These are phyloP conservation scores for Hoplodrina blanda DNA, from an alignment of 2,888 invertebrate species.

Conservation along the genomic window DNA sequence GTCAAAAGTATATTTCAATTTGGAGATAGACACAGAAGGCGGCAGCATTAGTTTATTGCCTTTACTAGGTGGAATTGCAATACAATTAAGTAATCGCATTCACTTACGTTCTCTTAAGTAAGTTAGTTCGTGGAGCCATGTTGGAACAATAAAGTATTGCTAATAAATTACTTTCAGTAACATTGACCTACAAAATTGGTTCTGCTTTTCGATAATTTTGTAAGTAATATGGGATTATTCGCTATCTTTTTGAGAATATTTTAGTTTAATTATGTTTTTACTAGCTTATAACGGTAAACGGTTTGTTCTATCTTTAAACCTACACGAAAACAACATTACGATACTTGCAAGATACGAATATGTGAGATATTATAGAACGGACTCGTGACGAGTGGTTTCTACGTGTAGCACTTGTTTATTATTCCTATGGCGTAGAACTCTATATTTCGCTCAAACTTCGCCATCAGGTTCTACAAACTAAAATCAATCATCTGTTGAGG, in stretches of 20 bases:
- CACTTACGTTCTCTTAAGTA: slow-evolving; percentile 40
- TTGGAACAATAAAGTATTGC: slow-evolving; percentile 41
- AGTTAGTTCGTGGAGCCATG: slow-evolving; percentile 35
- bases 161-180: slow-evolving; percentile 46
- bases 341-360: not conserved
- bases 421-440: slow-evolving; percentile 43
- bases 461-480: slow-evolving; percentile 36
- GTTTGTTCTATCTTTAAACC: not conserved
- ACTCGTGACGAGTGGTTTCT: slow-evolving; percentile 25
- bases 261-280: not conserved
- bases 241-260: not conserved
- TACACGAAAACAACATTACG: slow-evolving; percentile 18
- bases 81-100: slow-evolving; percentile 63
- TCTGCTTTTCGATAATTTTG: slow-evolving; percentile 15
- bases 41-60: slow-evolving; percentile 71
- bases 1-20: slow-evolving; percentile 70
- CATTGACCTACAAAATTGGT: slow-evolving; percentile 36
- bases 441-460: slow-evolving; percentile 47
- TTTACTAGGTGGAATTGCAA: slow-evolving; percentile 62
- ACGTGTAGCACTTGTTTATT: slow-evolving; percentile 43
- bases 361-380: slow-evolving; percentile 35
- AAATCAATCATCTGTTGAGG: slow-evolving; percentile 46
- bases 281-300: not conserved
- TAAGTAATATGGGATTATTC: slow-evolving; percentile 4
- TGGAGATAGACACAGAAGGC: slow-evolving; percentile 58